Percentiles rank a stretch among this genome's conserved stretches.
phyloP scores from a whole-genome alignment of 2,888 invertebrate species.

The Stegophylla sp. region DNA sequence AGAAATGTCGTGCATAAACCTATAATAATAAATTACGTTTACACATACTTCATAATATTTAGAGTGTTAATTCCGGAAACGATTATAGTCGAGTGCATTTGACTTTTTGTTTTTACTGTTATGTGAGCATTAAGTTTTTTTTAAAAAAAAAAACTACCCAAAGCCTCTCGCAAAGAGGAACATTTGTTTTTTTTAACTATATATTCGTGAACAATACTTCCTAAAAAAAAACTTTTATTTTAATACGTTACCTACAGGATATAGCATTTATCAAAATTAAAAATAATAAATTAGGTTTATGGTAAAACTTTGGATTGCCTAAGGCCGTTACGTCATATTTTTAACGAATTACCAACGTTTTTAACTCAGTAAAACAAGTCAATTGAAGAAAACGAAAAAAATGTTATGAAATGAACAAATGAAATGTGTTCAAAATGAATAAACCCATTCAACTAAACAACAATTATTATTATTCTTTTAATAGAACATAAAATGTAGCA shows the following conservation, averaged over 20 bases:
- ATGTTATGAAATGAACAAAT: no score
- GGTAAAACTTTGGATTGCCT: slow-evolving; percentile 29
- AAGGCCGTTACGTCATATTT: neutral
- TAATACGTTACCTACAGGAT: neutral
- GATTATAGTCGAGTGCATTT: no score
- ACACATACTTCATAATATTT: no score
- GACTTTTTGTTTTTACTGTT: no score
- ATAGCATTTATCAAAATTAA: slow-evolving; percentile 36
- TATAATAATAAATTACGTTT: no score
- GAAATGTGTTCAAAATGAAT: neutral
- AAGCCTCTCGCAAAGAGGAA: neutral
- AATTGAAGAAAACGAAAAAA: neutral
- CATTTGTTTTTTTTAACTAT: neutral
- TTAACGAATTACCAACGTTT: neutral
- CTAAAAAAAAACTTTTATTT: slow-evolving; percentile 32
- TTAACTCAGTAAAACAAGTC: neutral
- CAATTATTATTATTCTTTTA: no score
- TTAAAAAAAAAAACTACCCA: neutral
- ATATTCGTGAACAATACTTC: neutral
- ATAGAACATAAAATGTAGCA: no score
- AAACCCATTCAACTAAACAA: no score
- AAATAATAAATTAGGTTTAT: slow-evolving; percentile 31
- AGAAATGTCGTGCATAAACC: no score
- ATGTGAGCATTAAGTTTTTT: neutral
- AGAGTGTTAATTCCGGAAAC: no score